Base-by-base conservation (phyloP, 1,140 invertebrate genomes). In the Camponotus vicinus region DNA sequence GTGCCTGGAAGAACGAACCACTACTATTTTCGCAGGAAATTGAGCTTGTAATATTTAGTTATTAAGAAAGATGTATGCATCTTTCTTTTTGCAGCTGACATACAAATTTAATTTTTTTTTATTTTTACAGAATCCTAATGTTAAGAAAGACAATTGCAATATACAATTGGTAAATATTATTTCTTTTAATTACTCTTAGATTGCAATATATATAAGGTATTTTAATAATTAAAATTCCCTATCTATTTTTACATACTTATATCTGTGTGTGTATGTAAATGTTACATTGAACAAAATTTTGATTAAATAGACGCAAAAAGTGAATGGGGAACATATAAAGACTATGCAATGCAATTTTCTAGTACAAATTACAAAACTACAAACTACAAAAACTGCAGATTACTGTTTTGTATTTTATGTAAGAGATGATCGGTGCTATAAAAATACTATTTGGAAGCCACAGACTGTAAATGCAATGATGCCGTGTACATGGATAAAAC, bases 1-100 rank as follows among this genome's bases (percentile, higher is more conserved):
- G 79, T 18, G 9, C 5, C 0, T 82, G 79, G 79, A 0, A 2
- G 34, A 9, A 1, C 3, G 34, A 71, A 59, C 6, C 15, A 1
- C 1, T 18, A 45, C 9, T 45, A 45, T 27, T 3, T 1, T 6
- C 0, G 0, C 40, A 52, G 55, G 37, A 0, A 49, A 27, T 73
- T 59, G 0, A 69, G 42, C 11, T 86, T 75, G 88, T 89, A 89
- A 64, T 32, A 63, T 57, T 80, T 57, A 67, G n/a, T 66, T 27
- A 76, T 75, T 42, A 59, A 59, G 49, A 52, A 52, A 49, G 3
- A 49, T 49, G 13, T 52, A 52, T 49, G 15, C 18, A n/a, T 1
- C 55, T 57, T 45, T 61, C 32, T 32, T 59, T 66, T 64, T 18
- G 4, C 32, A 34, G 4, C 9, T 80, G 13, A 57, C 5, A n/a